Percentiles rank a stretch among this genome's conserved stretches.
phyloP scores from a whole-genome alignment of 1,140 invertebrate genomes.

The Ericerus pela region DNA sequence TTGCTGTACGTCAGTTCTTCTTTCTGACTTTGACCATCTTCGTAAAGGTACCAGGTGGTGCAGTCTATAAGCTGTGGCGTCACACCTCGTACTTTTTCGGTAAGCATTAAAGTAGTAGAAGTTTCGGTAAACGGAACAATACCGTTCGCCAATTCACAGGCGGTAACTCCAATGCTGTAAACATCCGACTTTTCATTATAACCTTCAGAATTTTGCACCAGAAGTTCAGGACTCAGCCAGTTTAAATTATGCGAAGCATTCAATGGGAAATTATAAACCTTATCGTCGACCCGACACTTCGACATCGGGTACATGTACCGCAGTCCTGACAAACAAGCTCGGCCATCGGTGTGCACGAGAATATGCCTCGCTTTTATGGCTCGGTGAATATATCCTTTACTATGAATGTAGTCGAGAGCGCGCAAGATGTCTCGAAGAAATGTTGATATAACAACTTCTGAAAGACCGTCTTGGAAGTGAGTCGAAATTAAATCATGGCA shows the following conservation, averaged over 20 bases:
- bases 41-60: slow-evolving; percentile 41
- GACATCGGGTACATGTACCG: slow-evolving; percentile 57
- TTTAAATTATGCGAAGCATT: slow-evolving; percentile 55
- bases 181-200: slow-evolving; percentile 81
- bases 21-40: slow-evolving; percentile 21
- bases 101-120: slow-evolving; percentile 69
- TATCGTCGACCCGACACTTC: slow-evolving; percentile 43
- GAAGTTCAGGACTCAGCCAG: slow-evolving; percentile 80
- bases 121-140: slow-evolving; percentile 69
- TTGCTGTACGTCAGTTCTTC: slow-evolving; percentile 21
- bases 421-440: slow-evolving; percentile 62
- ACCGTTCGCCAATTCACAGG: slow-evolving; percentile 81
- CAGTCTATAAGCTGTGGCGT: slow-evolving; percentile 61
- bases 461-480: slow-evolving; percentile 60
- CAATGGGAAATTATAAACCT: slow-evolving; percentile 56
- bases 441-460: slow-evolving; percentile 62
- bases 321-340: slow-evolving; percentile 56
- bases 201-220: slow-evolving; percentile 73
- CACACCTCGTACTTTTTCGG: slow-evolving; percentile 70
- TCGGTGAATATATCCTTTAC: slow-evolving; percentile 69
- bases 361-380: slow-evolving; percentile 71
- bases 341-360: slow-evolving; percentile 51
- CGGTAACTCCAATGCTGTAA: slow-evolving; percentile 73
- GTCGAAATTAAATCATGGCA: slow-evolving; percentile 60
- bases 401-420: slow-evolving; percentile 71